A percentile compares a stretch with the other conserved stretches of the same genome.
These are phyloP conservation scores for Ophion slaviceki DNA, from an alignment of 2,888 invertebrate genomes.

Conservation along the genomic window DNA sequence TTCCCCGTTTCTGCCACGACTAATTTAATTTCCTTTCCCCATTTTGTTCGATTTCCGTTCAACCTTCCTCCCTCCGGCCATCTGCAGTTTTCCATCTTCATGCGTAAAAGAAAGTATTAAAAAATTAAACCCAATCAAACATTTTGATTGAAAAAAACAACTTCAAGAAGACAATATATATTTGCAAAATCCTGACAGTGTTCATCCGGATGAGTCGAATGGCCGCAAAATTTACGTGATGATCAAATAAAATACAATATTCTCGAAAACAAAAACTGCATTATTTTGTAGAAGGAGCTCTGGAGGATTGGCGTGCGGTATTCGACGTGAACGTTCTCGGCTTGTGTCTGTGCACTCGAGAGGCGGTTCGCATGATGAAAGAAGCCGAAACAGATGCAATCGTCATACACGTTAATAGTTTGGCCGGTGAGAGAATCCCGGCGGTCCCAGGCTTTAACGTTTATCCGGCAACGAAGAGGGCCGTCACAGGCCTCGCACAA, in stretches of 20 bases:
- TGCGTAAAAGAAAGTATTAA: neutral
- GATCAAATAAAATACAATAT: neutral
- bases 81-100: no score
- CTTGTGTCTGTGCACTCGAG: constrained; percentile 85
- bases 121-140: neutral
- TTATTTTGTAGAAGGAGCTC: constrained; percentile 70
- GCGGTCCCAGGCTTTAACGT: constrained; percentile 84
- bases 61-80: no score
- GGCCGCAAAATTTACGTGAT: neutral
- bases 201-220: neutral
- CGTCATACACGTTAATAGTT: constrained; percentile 86
- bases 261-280: neutral
- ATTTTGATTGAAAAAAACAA: neutral
- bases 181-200: neutral
- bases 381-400: constrained; percentile 84
- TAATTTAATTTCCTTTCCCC: no score
- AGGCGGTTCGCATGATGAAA: constrained; percentile 86
- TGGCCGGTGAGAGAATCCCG: constrained; percentile 84
- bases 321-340: constrained; percentile 86
- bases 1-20: no score
- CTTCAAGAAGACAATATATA: neutral
- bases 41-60: no score
- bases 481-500: constrained; percentile 85
- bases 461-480: constrained; percentile 86
- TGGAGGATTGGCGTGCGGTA: constrained; percentile 82